phyloP scores from a whole-genome alignment of 2,888 invertebrate species.

The Lacanobia wlatinum region DNA sequence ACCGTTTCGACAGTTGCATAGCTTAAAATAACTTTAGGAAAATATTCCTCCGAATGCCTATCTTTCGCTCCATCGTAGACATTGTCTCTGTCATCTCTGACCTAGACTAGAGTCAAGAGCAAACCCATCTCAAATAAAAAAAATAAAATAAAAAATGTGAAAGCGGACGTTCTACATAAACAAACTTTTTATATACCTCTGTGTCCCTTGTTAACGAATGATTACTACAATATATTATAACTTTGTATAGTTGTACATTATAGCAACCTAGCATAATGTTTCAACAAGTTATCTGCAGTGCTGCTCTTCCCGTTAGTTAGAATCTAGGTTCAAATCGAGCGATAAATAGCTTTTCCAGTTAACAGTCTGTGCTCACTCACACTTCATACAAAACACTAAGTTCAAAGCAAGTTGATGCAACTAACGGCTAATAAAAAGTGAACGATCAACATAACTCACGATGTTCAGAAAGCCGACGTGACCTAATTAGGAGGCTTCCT shows the following conservation, averaged over 20 bases:
- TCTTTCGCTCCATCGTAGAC: too few species aligned
- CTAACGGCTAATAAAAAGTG: constrained; percentile 67
- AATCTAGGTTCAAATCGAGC: constrained; percentile 52
- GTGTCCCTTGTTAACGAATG: neutral
- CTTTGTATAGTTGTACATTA: neutral
- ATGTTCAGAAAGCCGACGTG: constrained; percentile 70
- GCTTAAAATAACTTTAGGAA: too few species aligned
- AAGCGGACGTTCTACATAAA: neutral
- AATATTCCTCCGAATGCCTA: neutral
- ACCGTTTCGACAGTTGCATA: too few species aligned
- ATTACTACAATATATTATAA: neutral
- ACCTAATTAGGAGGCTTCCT: constrained; percentile 76
- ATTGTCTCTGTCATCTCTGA: too few species aligned
- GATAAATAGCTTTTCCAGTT: constrained; percentile 49
- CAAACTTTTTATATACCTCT: neutral
- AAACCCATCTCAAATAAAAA: too few species aligned
- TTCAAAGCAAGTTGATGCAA: constrained; percentile 61
- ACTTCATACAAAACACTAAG: constrained; percentile 50
- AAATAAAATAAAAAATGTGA: too few species aligned
- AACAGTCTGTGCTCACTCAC: constrained; percentile 50
- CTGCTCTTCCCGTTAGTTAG: constrained; percentile 46
- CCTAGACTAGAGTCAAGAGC: too few species aligned
- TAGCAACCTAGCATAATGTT: constrained; percentile 26
- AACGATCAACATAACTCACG: constrained; percentile 67
- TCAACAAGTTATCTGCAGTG: constrained; percentile 38